A percentile compares a stretch with the other conserved stretches of the same genome.
phyloP scores from a whole-genome alignment of 2,797 vertebrate genomes.

The Crotalus adamanteus region DNA sequence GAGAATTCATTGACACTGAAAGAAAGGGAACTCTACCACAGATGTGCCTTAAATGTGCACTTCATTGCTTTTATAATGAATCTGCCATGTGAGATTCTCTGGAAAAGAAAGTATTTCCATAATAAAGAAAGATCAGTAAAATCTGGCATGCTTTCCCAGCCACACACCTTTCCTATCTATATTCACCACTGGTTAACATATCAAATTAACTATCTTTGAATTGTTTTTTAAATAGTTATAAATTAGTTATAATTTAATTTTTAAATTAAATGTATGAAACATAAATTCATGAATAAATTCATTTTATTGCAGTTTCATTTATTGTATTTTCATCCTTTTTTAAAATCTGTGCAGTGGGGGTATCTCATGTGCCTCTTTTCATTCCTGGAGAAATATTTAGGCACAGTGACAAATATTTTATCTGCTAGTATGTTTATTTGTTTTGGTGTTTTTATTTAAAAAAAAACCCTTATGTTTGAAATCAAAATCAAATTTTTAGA shows the following conservation, averaged over 20 bases:
- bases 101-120: conserved; percentile 32
- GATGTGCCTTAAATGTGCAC: conserved; percentile 45
- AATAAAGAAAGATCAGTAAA: conserved; percentile 29
- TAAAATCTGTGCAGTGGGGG: not conserved
- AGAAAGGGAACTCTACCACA: conserved; percentile 64
- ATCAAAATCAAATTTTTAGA: not conserved
- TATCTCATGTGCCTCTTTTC: not conserved
- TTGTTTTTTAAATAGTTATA: not conserved
- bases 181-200: conserved; percentile 21
- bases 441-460: not conserved
- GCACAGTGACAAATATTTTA: not conserved
- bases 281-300: not conserved
- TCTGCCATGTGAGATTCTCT: conserved; percentile 19
- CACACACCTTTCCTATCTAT: conserved; percentile 1
- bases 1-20: conserved; percentile 60
- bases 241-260: not conserved
- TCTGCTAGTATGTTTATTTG: not conserved
- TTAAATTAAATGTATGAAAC: not conserved
- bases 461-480: not conserved
- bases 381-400: not conserved
- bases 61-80: conserved; percentile 58
- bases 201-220: conserved; percentile 6
- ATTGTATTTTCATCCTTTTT: not conserved
- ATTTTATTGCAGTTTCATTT: not conserved
- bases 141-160: not conserved